Evolutionary conservation across 2,113 vertebrate species (phyloP), one percentile per base, ranked within the genome.

Genomic region (Sigmodon hispidus): DNA sequence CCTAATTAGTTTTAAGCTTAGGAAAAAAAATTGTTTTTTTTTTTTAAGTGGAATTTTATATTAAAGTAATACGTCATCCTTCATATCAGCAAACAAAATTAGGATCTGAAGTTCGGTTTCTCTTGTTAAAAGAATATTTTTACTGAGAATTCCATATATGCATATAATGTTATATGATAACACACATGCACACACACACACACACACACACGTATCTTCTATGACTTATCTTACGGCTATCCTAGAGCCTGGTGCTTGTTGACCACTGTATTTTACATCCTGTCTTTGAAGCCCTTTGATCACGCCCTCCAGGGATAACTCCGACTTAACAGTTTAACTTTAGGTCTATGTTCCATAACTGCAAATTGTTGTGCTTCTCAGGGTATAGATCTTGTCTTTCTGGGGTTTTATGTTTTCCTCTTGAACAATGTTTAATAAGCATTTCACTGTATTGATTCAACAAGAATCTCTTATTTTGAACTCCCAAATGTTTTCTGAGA

Each of bases 1-100:
- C 31, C 21, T 65, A 19, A 45, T 83, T 73, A 59, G 88, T 91
- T 73, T 92, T 87, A 91, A 67, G 86, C 45, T 72, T 89, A 11
- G 81, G 11, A 29, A 72, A 75, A 95, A 50, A n/a, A n/a, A n/a
- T n/a, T n/a, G n/a, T 12, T 59, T 24, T 24, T 91, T 29, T 76
- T 43, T 61, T 43, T 5, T 81, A 31, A 16, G 29, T 73, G 1
- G 3, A 92, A 92, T 94, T 94, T 83, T 81, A 76, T 29, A 7
- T 93, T 67, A n/a, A 91, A 89, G 5, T 67, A 73, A 6, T 75
- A 65, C 34, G 3, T 59, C 48, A 87, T 63, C 7, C 5, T 94
- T 92, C 17, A 76, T 59, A 73, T 94, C 1, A 65, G 77, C 6
- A 61, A 87, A 92, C 24, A 72, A 90, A 91, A 52, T 13, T 55